A percentile compares a stretch with the other conserved stretches of the same genome.
These are phyloP conservation scores for Prionchulus punctatus DNA, from an alignment of 2,888 invertebrate genomes.

Conservation along the genomic window DNA sequence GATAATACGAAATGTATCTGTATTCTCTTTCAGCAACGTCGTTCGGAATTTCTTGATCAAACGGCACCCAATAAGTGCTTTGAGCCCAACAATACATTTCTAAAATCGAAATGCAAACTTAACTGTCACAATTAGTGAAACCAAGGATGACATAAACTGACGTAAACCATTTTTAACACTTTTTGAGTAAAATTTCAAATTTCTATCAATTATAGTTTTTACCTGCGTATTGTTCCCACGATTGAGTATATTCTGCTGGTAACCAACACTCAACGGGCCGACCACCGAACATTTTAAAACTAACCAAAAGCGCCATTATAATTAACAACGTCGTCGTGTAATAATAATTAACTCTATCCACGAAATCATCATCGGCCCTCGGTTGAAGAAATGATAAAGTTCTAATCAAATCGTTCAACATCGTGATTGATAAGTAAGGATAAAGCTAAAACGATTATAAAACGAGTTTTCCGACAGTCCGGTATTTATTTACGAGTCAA, in stretches of 20 bases:
- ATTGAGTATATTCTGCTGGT: conserved; percentile 34
- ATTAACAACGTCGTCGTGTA: conserved; percentile 40
- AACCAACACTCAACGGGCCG: conserved; percentile 37
- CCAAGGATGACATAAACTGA: background rate
- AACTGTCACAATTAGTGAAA: background rate
- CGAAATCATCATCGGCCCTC: conserved; percentile 28
- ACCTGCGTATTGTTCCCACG: conserved; percentile 32
- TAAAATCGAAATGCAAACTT: conserved; percentile 12
- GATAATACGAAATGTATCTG: conserved; percentile 9
- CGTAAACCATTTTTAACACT: background rate
- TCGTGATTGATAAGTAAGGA: background rate
- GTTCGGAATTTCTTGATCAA: conserved; percentile 24
- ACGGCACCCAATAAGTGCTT: conserved; percentile 29
- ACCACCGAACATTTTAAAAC: conserved; percentile 34
- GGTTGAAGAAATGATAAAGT: conserved; percentile 14
- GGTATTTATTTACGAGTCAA: too few relatives aligned
- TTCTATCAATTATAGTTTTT: background rate
- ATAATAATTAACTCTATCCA: conserved; percentile 38
- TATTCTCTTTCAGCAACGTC: conserved; percentile 16
- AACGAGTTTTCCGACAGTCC: too few relatives aligned
- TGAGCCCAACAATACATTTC: conserved; percentile 27
- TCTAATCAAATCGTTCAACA: conserved; percentile 5
- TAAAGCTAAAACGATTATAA: conserved; percentile 3
- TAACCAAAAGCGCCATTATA: conserved; percentile 36
- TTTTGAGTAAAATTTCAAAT: background rate